Evolutionary conservation across 2,888 invertebrate species (phyloP).

Genomic region (Melanophora roralis): DNA sequence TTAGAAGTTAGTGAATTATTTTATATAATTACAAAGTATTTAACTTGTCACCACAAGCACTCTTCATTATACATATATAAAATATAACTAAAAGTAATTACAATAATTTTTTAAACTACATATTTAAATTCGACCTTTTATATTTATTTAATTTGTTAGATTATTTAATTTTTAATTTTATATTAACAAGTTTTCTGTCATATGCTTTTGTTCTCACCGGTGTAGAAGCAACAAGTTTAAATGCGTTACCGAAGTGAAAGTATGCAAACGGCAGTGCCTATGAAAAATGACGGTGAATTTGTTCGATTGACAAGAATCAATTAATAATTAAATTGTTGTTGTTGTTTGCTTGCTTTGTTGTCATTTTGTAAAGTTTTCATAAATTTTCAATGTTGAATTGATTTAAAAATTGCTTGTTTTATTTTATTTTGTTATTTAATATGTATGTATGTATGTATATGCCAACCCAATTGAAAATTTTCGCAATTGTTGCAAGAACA

Average conservation of each 20-base stretch:
- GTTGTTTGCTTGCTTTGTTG: slow-evolving; percentile 2
- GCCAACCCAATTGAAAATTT: slow-evolving; percentile 3
- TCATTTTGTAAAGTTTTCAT: slow-evolving; percentile 7
- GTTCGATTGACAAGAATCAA: slow-evolving; percentile 45
- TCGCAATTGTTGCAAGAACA: too few species aligned
- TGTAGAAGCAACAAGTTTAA: neutral
- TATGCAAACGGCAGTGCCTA: slow-evolving; percentile 6
- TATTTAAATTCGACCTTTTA: slow-evolving; percentile 48
- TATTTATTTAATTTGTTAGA: neutral
- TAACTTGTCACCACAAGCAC: too few species aligned
- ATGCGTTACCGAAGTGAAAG: slow-evolving; percentile 31
- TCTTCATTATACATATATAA: too few species aligned
- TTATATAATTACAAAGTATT: too few species aligned
- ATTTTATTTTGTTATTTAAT: too few species aligned
- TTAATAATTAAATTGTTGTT: slow-evolving; percentile 40
- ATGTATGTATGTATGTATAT: too few species aligned
- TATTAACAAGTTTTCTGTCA: neutral
- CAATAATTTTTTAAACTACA: neutral
- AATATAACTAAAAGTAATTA: neutral
- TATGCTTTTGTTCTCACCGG: slow-evolving; percentile 13
- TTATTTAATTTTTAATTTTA: neutral
- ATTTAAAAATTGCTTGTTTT: slow-evolving; percentile 6
- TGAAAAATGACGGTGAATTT: neutral
- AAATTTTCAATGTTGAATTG: slow-evolving; percentile 41
- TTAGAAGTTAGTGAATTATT: too few species aligned